Percentiles rank a stretch among this genome's conserved stretches.
phyloP scores from a whole-genome alignment of 2,888 invertebrate genomes.

The Pyrrhia umbra region DNA sequence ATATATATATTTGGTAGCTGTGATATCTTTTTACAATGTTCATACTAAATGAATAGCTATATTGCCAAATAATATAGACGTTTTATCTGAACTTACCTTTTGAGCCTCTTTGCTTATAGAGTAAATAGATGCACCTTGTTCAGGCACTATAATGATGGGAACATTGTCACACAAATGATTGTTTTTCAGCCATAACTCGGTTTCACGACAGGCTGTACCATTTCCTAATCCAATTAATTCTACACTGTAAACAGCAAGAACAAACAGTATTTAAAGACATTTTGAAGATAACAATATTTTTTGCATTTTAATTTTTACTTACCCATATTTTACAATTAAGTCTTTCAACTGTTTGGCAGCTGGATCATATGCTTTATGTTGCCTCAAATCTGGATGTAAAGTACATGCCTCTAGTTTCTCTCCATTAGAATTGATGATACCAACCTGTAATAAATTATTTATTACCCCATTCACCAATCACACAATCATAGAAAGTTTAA shows the following conservation, averaged over 20 bases:
- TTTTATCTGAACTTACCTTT: conserved; percentile 79
- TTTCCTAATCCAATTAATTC: conserved; percentile 97
- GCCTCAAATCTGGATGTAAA: conserved; percentile 91
- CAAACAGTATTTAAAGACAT: no score
- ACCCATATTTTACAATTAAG: conserved; percentile 91
- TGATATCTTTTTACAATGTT: no score
- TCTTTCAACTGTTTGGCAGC: conserved; percentile 85
- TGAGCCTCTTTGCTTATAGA: conserved; percentile 96
- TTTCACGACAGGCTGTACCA: conserved; percentile 97
- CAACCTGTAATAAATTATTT: conserved; percentile 82
- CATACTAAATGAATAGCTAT: not conserved
- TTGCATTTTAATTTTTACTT: conserved; percentile 54
- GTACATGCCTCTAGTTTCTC: conserved; percentile 92
- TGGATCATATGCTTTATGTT: conserved; percentile 78
- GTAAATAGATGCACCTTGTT: conserved; percentile 98
- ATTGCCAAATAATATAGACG: not conserved
- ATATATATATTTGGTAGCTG: not conserved
- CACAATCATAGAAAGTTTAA: no score
- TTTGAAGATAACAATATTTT: conserved; percentile 4
- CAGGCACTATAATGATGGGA: conserved; percentile 95
- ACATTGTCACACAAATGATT: conserved; percentile 87
- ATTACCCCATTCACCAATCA: no score
- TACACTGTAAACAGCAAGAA: conserved; percentile 89
- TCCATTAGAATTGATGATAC: conserved; percentile 93
- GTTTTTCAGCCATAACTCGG: conserved; percentile 93